Percentiles rank a stretch among this genome's conserved stretches.
Conservation (phyloP, 2,797 vertebrate species). For the Dicrostonyx torquatus region DNA sequence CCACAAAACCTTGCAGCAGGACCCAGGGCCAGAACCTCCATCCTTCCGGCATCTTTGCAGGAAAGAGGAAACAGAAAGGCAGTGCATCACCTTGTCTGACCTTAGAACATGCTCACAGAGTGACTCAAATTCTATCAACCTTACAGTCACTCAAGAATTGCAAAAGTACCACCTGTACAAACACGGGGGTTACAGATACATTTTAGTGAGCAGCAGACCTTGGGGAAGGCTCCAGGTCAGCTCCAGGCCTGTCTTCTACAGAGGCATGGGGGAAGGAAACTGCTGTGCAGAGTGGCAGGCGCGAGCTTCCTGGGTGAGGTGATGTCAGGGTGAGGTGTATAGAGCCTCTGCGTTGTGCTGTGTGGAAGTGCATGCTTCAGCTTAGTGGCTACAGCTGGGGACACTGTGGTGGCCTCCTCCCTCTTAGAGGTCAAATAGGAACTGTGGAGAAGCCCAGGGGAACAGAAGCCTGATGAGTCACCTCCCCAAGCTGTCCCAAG, state of each 20-base stretch:
- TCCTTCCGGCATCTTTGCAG: background rate
- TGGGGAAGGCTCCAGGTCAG: background rate
- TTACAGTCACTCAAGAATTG: background rate
- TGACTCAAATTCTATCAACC: background rate
- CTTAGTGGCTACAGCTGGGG: conserved; percentile 10
- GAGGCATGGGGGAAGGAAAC: background rate
- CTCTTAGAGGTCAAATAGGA: conserved; percentile 39
- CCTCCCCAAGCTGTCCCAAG: background rate
- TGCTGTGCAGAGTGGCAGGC: background rate
- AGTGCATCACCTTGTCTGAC: background rate
- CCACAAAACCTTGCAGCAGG: background rate
- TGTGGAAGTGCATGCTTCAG: background rate
- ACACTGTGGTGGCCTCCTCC: background rate
- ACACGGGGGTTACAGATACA: background rate
- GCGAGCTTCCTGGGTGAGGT: background rate
- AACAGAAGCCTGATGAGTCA: conserved; percentile 18
- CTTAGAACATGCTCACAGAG: background rate
- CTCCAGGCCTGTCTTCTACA: background rate
- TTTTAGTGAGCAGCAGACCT: background rate
- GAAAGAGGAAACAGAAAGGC: background rate
- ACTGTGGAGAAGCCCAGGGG: background rate
- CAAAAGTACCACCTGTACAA: background rate
- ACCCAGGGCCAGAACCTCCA: background rate
- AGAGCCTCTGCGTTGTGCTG: background rate
- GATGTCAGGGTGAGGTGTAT: background rate